phyloP scores from a whole-genome alignment of 2,888 invertebrate genomes.

The Oscheius onirici region DNA sequence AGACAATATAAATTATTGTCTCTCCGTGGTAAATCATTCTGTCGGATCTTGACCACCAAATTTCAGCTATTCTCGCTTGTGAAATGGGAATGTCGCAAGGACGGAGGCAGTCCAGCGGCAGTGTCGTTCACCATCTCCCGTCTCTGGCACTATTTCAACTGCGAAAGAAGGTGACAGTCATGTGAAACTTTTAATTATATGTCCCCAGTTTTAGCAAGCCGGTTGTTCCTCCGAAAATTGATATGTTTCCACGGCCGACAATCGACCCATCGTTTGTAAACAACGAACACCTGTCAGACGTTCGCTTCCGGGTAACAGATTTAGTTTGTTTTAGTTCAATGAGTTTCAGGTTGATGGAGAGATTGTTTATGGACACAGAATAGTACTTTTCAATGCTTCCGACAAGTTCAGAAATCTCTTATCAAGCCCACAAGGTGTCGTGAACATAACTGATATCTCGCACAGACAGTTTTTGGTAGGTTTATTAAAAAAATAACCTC shows the following conservation, averaged over 20 bases:
- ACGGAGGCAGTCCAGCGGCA: slow-evolving; percentile 33
- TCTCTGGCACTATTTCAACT: slow-evolving; percentile 37
- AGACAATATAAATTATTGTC: slow-evolving; percentile 43
- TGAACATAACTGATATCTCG: slow-evolving; percentile 89
- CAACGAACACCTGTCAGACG: slow-evolving; percentile 90
- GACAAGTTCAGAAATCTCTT: slow-evolving; percentile 46
- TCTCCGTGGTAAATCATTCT: slow-evolving; percentile 38
- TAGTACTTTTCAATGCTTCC: slow-evolving; percentile 83
- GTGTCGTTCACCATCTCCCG: slow-evolving; percentile 38
- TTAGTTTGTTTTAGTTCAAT: not conserved
- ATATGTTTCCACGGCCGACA: slow-evolving; percentile 20
- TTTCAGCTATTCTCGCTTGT: slow-evolving; percentile 46
- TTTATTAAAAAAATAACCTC: not conserved
- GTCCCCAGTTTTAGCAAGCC: slow-evolving; percentile 17
- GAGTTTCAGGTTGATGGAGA: slow-evolving; percentile 78
- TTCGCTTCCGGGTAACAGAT: slow-evolving; percentile 83
- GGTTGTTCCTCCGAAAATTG: not conserved
- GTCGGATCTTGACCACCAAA: not conserved
- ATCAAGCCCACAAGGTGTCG: slow-evolving; percentile 77
- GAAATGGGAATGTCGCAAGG: slow-evolving; percentile 35
- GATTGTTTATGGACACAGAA: slow-evolving; percentile 91
- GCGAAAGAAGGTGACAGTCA: slow-evolving; percentile 5
- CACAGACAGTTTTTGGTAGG: slow-evolving; percentile 92
- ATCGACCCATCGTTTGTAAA: slow-evolving; percentile 89
- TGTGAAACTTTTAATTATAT: no score